phyloP scores from a whole-genome alignment of 2,888 invertebrate species.

The Creontiades dilutus region DNA sequence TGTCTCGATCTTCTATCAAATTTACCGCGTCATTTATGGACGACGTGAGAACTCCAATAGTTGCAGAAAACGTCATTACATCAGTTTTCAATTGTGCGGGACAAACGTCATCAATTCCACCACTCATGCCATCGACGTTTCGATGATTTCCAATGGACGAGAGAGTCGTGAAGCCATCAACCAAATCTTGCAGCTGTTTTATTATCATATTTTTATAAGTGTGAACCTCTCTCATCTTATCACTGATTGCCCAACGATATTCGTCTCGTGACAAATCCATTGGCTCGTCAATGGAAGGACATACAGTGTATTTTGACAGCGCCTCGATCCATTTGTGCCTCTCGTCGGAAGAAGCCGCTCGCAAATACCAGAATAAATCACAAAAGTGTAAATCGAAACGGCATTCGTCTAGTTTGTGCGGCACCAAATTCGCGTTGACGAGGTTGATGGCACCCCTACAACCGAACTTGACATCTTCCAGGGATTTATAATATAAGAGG shows the following conservation, averaged over 20 bases:
- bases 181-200: not conserved
- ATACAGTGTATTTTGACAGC: not conserved
- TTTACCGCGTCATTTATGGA: not conserved
- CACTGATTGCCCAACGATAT: not conserved
- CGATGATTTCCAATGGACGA: not conserved
- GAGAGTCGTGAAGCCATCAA: not conserved
- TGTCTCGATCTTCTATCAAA: slow-evolving; percentile 14
- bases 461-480: slow-evolving; percentile 95
- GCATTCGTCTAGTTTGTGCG: slow-evolving; percentile 98
- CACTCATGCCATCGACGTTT: not conserved
- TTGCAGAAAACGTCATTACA: not conserved
- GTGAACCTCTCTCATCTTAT: not conserved
- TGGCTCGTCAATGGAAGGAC: not conserved
- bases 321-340: slow-evolving; percentile 94
- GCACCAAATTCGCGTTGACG: slow-evolving; percentile 96
- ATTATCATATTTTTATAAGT: not conserved
- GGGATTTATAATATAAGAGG: slow-evolving; percentile 97
- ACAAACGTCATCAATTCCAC: not conserved
- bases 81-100: not conserved
- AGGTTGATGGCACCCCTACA: slow-evolving; percentile 98
- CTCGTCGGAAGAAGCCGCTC: slow-evolving; percentile 92
- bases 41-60: not conserved
- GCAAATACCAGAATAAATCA: slow-evolving; percentile 97
- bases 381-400: slow-evolving; percentile 98
- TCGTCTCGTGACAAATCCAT: not conserved